Conservation (phyloP, 2,113 vertebrate genomes). For the Ardeotis arabs region DNA sequence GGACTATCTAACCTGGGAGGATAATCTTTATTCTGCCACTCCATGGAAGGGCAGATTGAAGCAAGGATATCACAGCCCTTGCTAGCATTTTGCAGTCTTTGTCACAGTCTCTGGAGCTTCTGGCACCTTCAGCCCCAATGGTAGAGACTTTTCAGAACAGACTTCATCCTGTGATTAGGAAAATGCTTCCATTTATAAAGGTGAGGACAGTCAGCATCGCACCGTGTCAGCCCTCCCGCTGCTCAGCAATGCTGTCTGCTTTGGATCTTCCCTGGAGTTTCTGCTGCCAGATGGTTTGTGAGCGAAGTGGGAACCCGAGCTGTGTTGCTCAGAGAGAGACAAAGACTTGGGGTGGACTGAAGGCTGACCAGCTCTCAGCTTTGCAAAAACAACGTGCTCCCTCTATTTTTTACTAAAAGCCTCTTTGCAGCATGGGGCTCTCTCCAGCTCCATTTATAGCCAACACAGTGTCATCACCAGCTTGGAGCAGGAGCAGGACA, state of each 20-base stretch:
- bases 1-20: not conserved
- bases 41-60: not conserved
- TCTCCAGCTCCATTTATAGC: not conserved
- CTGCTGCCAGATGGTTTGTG: not conserved
- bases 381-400: not conserved
- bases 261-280: not conserved
- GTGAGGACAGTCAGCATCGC: not conserved
- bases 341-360: not conserved
- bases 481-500: not conserved
- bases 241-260: not conserved
- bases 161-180: not conserved
- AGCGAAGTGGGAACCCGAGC: not conserved
- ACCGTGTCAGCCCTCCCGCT: not conserved
- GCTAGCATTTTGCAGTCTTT: not conserved
- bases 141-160: not conserved
- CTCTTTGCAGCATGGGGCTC: not conserved
- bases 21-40: not conserved
- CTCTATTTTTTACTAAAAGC: not conserved
- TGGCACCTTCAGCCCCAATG: not conserved
- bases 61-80: not conserved
- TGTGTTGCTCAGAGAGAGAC: not conserved
- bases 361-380: not conserved
- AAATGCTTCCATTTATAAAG: not conserved
- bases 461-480: not conserved
- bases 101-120: rapidly evolving